Evolutionary conservation across 1,140 invertebrate species (phyloP).

Genomic region (Xylocopa sonorina): DNA sequence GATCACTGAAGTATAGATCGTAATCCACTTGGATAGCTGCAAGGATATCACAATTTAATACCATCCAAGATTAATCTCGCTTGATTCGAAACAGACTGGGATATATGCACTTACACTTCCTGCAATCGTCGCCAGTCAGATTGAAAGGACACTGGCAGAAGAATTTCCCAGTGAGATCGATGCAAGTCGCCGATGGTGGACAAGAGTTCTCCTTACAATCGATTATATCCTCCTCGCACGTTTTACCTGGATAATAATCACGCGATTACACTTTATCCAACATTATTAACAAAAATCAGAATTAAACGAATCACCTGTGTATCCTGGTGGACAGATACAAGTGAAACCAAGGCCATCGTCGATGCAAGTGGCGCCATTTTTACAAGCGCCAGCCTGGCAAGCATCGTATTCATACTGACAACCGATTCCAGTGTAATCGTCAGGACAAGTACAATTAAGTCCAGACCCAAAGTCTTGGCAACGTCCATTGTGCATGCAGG

Average conservation of each 20-base stretch:
- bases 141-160: slow-evolving; percentile 98
- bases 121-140: slow-evolving; percentile 96
- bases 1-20: slow-evolving; percentile 96
- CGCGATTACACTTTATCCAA: background rate
- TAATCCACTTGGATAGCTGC: slow-evolving; percentile 97
- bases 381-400: slow-evolving; percentile 92
- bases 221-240: slow-evolving; percentile 95
- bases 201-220: slow-evolving; percentile 97
- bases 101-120: slow-evolving; percentile 88
- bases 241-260: slow-evolving; percentile 84
- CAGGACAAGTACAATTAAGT: slow-evolving; percentile 95
- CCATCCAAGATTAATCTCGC: background rate
- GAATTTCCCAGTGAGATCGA: slow-evolving; percentile 95
- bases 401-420: slow-evolving; percentile 97
- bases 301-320: slow-evolving; percentile 82
- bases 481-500: slow-evolving; percentile 96
- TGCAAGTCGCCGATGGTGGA: slow-evolving; percentile 95
- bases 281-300: too few species aligned
- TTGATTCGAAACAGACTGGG: background rate
- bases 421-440: slow-evolving; percentile 92
- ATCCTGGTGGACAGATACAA: slow-evolving; percentile 93
- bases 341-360: slow-evolving; percentile 92
- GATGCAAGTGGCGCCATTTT: slow-evolving; percentile 95
- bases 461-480: slow-evolving; percentile 98
- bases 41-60: slow-evolving; percentile 63